A percentile compares a stretch with the other conserved stretches of the same genome.
Conservation (phyloP, 2,113 vertebrate genomes). For the Sisor rabdophorus region DNA sequence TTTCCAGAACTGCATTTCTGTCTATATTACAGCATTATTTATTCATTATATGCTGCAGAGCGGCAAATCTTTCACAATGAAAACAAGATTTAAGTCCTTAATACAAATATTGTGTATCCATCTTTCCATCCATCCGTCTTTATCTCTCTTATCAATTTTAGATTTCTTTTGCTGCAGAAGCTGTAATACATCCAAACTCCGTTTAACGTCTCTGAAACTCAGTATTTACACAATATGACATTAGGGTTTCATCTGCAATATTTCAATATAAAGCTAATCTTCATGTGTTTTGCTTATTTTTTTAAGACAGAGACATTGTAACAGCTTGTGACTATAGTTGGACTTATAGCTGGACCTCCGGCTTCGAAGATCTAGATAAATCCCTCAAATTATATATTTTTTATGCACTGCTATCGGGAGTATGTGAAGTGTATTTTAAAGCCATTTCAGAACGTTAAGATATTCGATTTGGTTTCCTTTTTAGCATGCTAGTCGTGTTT, state of each 20-base stretch:
- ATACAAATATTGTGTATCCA: neutral
- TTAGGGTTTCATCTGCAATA: too few species aligned
- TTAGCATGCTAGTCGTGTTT: neutral
- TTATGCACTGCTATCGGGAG: neutral
- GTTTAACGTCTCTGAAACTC: neutral
- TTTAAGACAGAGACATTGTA: neutral
- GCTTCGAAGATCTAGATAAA: neutral
- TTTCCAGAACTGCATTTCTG: neutral
- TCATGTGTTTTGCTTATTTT: too few species aligned
- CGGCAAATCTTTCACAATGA: constrained; percentile 4
- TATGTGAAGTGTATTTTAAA: neutral
- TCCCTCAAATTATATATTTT: neutral
- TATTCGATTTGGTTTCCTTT: neutral
- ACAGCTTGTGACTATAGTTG: neutral
- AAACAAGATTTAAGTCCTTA: constrained; percentile 8
- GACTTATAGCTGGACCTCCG: neutral
- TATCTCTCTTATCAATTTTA: neutral
- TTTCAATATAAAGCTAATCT: too few species aligned
- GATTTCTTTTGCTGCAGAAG: neutral
- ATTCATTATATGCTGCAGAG: neutral
- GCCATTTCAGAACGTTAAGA: neutral
- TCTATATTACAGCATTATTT: neutral
- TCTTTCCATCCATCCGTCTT: neutral
- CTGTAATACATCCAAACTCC: neutral
- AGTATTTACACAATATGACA: neutral